Evolutionary conservation across 1,140 invertebrate genomes (phyloP).

Genomic region (Scaptomyza pallida): DNA sequence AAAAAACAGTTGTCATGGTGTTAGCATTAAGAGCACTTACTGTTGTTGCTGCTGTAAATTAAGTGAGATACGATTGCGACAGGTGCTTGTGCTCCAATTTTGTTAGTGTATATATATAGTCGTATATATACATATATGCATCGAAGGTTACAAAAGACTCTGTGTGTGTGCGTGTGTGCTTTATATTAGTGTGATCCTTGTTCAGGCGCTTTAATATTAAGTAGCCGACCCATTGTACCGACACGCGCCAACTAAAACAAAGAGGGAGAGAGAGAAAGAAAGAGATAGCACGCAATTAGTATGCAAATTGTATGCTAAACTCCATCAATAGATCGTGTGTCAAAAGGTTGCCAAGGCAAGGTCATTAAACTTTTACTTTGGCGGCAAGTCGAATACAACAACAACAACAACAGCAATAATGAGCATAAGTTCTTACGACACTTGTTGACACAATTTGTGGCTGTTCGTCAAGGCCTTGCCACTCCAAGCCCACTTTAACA

Average conservation of each 20-base stretch:
- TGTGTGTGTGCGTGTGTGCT: constrained; percentile 23
- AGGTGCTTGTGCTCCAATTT: constrained; percentile 54
- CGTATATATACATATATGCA: too few relatives aligned
- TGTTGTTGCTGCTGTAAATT: constrained; percentile 58
- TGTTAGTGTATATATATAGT: constrained; percentile 14
- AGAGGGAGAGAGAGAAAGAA: constrained; percentile 6
- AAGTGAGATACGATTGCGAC: constrained; percentile 72
- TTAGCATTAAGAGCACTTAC: constrained; percentile 64
- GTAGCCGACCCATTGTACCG: neutral
- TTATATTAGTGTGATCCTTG: constrained; percentile 12
- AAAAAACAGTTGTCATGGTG: constrained; percentile 74
- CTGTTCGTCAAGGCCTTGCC: constrained; percentile 33
- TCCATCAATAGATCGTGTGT: constrained; percentile 6
- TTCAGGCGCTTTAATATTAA: too few relatives aligned
- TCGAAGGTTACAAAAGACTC: constrained; percentile 10
- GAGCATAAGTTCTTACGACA: constrained; percentile 29
- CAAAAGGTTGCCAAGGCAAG: constrained; percentile 48
- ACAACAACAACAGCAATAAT: constrained; percentile 15
- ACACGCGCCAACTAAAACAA: constrained; percentile 21
- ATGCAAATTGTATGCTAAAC: constrained; percentile 49
- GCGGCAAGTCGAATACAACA: constrained; percentile 24
- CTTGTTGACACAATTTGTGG: constrained; percentile 66
- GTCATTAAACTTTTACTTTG: constrained; percentile 53
- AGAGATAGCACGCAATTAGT: neutral
- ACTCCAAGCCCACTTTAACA: constrained; percentile 54